Conservation (phyloP, 2,888 invertebrate genomes). For the Diarsia rubi region DNA sequence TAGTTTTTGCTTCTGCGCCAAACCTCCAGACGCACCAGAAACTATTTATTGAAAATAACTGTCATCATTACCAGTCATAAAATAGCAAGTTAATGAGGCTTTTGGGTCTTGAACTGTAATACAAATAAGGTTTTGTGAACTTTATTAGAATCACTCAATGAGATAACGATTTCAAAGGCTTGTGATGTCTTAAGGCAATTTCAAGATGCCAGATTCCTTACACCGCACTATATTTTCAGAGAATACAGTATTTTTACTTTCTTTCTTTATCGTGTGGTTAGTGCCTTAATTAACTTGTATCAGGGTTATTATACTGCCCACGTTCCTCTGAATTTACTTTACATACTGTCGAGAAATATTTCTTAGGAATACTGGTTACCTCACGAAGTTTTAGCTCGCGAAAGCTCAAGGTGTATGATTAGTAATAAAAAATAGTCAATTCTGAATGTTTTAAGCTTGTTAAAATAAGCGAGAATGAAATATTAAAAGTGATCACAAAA, state of each 20-base stretch:
- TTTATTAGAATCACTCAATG: neutral
- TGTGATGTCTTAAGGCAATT: neutral
- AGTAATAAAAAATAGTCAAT: neutral
- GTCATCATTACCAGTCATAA: neutral
- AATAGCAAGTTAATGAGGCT: neutral
- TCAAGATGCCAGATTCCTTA: neutral
- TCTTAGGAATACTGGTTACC: no score
- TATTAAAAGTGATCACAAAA: neutral
- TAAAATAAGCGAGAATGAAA: neutral
- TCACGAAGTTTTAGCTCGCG: no score
- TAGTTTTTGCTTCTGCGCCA: neutral
- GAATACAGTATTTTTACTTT: no score
- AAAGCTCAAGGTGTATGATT: neutral
- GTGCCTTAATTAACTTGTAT: no score
- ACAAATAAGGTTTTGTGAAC: neutral
- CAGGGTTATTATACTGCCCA: no score
- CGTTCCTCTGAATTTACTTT: no score
- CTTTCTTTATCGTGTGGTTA: no score
- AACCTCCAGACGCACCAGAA: neutral
- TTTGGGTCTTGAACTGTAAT: neutral
- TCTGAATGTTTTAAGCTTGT: neutral
- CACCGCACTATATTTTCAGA: neutral
- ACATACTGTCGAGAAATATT: no score
- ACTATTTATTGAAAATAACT: neutral
- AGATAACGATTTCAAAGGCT: neutral